Base-by-base conservation (phyloP, 2,797 vertebrate genomes). In the Apogon talboti region DNA sequence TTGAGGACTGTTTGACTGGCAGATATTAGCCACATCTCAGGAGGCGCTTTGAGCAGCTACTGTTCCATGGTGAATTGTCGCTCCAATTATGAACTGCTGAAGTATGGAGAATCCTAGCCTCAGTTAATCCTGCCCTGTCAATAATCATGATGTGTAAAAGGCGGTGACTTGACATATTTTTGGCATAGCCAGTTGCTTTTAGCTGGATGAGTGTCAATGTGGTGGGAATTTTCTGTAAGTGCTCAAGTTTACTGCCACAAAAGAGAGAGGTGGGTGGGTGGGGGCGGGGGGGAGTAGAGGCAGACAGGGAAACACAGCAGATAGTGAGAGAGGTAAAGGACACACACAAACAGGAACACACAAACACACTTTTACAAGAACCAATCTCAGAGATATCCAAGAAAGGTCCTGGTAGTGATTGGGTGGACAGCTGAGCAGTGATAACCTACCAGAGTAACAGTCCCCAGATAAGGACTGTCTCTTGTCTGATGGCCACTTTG, bases 71-170 rank as follows among this genome's bases (percentile, higher is more conserved):
- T 84, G 88, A 90, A 86, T 86, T 86, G 84, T 89, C 71, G 69
- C 79, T 89, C 82, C 82, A 88, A 89, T 91, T 90, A 90, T 88
- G 86, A 90, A 90, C 82, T 87, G 85, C 87, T 90, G 90, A 90
- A 89, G 83, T 88, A 89, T 84, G 82, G 82, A 87, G 84, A 91
- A 91, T 88, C 81, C 79, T 67, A 33, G 66, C 84, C 80, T 63
- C 74, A 47, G 83, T 88, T 88, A 89, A 91, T 91, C 89, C 85
- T 86, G 72, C 69, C 74, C 75, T 81, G 87, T 87, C 91, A 89
- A 89, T 91, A 90, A 82, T 84, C 82, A 83, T 88, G 87, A 87
- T 81, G 86, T 81, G 85, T 81, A 83, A 85, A 89, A 87, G 75
- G 82, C 54, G 49, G 78, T 60, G 79, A 77, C 82, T 79, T 84